Evolutionary conservation across 2,888 invertebrate species (phyloP).

Genomic region (Embidobia sp.): DNA sequence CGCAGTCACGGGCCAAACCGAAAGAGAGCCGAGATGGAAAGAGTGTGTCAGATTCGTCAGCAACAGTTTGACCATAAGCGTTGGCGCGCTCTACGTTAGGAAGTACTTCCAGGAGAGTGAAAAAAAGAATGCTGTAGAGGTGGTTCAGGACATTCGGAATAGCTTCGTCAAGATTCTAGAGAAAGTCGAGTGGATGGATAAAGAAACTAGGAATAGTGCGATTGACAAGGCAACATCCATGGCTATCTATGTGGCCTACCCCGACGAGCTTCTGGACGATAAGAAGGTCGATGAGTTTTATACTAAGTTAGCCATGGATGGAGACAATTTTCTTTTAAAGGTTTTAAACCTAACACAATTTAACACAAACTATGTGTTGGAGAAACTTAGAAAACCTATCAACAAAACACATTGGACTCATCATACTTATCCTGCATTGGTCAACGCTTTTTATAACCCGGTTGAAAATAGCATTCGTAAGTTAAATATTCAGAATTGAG

Average conservation of each 20-base stretch:
- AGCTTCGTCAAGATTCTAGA: slow-evolving; percentile 91
- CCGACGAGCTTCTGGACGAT: slow-evolving; percentile 92
- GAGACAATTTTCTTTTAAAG: slow-evolving; percentile 81
- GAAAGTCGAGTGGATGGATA: slow-evolving; percentile 95
- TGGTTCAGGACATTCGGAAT: slow-evolving; percentile 92
- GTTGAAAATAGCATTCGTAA: slow-evolving; percentile 84
- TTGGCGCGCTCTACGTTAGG: slow-evolving; percentile 93
- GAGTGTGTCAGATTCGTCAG: slow-evolving; percentile 92
- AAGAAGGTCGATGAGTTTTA: slow-evolving; percentile 91
- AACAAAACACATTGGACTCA: slow-evolving; percentile 83
- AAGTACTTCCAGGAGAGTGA: slow-evolving; percentile 94
- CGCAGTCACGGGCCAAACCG: slow-evolving; percentile 91
- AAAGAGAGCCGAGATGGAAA: slow-evolving; percentile 94
- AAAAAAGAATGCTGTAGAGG: slow-evolving; percentile 91
- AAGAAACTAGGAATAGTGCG: slow-evolving; percentile 88
- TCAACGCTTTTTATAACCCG: slow-evolving; percentile 83
- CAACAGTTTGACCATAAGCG: slow-evolving; percentile 88
- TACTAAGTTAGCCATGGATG: slow-evolving; percentile 81
- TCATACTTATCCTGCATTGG: slow-evolving; percentile 82
- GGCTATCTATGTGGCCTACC: slow-evolving; percentile 95
- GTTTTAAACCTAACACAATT: slow-evolving; percentile 82
- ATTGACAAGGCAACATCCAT: slow-evolving; percentile 91
- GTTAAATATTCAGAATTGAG: too few relatives aligned
- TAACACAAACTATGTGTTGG: slow-evolving; percentile 82
- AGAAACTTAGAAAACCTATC: slow-evolving; percentile 82